These are phyloP conservation scores for Bombus sibiricus DNA, from an alignment of 1,140 invertebrate species.

Conservation along the genomic window DNA sequence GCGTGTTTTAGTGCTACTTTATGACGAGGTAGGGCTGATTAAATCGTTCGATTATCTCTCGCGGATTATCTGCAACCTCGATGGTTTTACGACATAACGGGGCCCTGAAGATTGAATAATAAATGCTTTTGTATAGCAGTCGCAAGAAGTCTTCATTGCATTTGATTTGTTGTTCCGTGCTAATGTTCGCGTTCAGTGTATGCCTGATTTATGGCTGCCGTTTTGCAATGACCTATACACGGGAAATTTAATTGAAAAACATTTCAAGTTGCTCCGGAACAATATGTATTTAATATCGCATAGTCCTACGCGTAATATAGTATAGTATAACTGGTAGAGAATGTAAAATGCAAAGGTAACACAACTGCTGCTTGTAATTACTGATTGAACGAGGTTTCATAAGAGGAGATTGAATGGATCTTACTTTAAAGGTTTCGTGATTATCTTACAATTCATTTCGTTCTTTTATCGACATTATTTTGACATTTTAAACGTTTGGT, in stretches of 20 bases:
- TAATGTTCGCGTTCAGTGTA: neutral
- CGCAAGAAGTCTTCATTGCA: conserved; percentile 1
- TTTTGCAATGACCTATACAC: neutral
- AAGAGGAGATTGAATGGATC: too few species aligned
- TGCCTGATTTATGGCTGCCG: neutral
- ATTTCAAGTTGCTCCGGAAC: neutral
- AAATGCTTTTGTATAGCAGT: neutral
- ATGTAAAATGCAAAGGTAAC: too few species aligned
- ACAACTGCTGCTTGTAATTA: too few species aligned
- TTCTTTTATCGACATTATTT: too few species aligned
- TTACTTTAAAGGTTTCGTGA: too few species aligned
- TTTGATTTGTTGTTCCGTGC: neutral
- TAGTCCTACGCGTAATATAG: neutral
- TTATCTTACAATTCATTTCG: too few species aligned
- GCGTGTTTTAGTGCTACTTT: conserved; percentile 7
- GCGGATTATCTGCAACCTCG: neutral
- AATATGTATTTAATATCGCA: neutral
- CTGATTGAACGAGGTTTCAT: too few species aligned
- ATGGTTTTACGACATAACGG: neutral
- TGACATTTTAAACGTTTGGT: too few species aligned
- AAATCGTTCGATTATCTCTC: conserved; percentile 1
- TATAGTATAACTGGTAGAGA: neutral
- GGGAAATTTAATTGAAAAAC: neutral
- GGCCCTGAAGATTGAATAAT: neutral
- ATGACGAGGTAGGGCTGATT: neutral